Conservation (phyloP, 2,797 vertebrate genomes). For the Intellagama lesueurii region DNA sequence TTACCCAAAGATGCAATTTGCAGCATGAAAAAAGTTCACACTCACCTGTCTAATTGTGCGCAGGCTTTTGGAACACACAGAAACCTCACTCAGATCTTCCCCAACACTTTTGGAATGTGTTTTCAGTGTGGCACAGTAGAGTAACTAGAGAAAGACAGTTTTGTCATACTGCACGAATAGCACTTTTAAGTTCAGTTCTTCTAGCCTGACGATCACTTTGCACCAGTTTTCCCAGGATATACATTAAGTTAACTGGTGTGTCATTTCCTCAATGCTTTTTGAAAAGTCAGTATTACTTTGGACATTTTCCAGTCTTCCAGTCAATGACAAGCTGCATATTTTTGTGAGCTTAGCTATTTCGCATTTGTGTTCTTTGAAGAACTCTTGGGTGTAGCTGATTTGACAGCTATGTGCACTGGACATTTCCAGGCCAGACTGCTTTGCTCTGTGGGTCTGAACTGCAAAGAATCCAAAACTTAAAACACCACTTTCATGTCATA, state of each 20-base stretch:
- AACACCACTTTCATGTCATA: neutral
- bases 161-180: neutral
- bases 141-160: neutral
- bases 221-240: neutral
- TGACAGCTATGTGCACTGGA: neutral
- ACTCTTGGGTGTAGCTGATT: neutral
- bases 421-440: neutral
- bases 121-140: too few relatives aligned
- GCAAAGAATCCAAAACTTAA: neutral
- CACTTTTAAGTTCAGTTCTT: neutral
- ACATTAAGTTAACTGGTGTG: neutral
- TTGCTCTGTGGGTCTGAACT: neutral
- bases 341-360: neutral
- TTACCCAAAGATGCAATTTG: too few relatives aligned
- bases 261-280: neutral
- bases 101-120: too few relatives aligned
- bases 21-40: too few relatives aligned
- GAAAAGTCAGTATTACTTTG: neutral
- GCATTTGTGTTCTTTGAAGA: neutral
- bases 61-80: neutral
- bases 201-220: neutral
- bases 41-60: neutral
- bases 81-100: neutral
- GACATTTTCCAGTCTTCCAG: neutral
- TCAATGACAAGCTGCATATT: neutral